Percentiles rank a stretch among this genome's conserved stretches.
Evolutionary conservation across 2,888 invertebrate genomes (phyloP).

Genomic region (Drosophila testacea): DNA sequence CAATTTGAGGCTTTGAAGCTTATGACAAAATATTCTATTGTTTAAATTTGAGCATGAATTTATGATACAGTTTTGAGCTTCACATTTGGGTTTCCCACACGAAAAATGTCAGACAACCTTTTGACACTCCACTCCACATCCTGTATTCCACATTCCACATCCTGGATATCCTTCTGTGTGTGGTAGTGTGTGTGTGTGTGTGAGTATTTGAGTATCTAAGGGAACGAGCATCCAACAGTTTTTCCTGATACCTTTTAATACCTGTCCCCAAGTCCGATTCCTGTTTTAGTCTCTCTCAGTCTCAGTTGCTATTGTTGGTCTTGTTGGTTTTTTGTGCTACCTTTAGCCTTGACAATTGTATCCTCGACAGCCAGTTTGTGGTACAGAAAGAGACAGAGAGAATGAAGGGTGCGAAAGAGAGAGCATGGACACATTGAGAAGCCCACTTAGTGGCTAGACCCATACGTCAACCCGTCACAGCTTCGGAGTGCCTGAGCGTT

Average conservation of each 20-base stretch:
- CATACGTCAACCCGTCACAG: constrained; percentile 63
- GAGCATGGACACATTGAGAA: constrained; percentile 40
- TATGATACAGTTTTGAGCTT: not conserved
- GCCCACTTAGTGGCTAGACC: constrained; percentile 62
- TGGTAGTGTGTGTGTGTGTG: not conserved
- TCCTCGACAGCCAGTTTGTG: constrained; percentile 35
- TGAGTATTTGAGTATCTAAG: not conserved
- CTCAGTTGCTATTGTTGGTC: constrained; percentile 1
- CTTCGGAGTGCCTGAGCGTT: constrained; percentile 34
- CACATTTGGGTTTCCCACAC: constrained; percentile 1
- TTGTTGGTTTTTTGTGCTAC: constrained; percentile 17
- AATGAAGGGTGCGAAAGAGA: constrained; percentile 8
- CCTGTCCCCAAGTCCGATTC: constrained; percentile 39
- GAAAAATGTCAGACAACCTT: constrained; percentile 3
- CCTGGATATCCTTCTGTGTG: not conserved
- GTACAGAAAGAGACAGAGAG: constrained; percentile 9
- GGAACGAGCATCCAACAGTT: constrained; percentile 11
- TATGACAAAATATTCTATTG: not conserved
- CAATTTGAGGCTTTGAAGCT: not conserved
- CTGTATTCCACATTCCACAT: constrained; percentile 9
- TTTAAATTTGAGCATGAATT: constrained; percentile 1
- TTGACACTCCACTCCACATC: constrained; percentile 1
- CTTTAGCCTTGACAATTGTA: constrained; percentile 65
- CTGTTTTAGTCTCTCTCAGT: constrained; percentile 5
- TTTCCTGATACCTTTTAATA: constrained; percentile 52